Conservation (phyloP, 1,140 invertebrate species). For the Doryteuthis pealeii region DNA sequence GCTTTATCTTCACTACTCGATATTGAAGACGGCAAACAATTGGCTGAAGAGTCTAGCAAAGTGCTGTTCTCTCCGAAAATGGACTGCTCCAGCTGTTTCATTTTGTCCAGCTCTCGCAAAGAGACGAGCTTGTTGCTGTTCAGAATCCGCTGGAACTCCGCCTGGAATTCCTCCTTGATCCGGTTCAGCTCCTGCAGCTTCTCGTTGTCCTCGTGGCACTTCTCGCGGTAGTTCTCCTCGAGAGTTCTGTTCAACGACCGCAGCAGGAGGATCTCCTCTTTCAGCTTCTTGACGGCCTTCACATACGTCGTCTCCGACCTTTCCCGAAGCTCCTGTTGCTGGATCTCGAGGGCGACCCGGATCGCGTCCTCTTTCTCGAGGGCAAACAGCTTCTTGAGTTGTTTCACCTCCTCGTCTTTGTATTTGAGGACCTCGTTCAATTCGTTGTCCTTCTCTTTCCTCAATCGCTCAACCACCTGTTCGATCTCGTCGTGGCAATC, state of each 20-base stretch:
- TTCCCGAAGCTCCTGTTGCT: neutral
- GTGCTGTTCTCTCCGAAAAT: neutral
- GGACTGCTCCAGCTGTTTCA: neutral
- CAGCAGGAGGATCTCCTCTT: neutral
- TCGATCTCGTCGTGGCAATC: neutral
- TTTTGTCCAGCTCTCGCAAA: conserved; percentile 3
- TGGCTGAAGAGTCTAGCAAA: neutral
- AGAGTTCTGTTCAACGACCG: neutral
- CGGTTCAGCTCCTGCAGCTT: neutral
- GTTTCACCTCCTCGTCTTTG: conserved; percentile 16
- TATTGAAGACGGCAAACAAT: too few species aligned
- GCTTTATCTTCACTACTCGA: too few species aligned
- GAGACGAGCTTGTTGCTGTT: neutral
- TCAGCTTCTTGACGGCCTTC: neutral
- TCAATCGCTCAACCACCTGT: neutral
- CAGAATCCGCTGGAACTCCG: neutral
- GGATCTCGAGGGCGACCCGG: conserved; percentile 8
- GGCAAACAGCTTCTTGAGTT: conserved; percentile 2
- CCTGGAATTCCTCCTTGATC: neutral
- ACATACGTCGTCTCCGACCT: neutral
- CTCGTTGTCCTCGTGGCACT: neutral
- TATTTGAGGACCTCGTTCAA: conserved; percentile 9
- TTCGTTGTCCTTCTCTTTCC: conserved; percentile 7
- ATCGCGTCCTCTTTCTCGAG: conserved; percentile 14
- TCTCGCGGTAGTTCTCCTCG: neutral